Evolutionary conservation across 2,113 vertebrate genomes (phyloP).

Genomic region (Apteryx owenii): DNA sequence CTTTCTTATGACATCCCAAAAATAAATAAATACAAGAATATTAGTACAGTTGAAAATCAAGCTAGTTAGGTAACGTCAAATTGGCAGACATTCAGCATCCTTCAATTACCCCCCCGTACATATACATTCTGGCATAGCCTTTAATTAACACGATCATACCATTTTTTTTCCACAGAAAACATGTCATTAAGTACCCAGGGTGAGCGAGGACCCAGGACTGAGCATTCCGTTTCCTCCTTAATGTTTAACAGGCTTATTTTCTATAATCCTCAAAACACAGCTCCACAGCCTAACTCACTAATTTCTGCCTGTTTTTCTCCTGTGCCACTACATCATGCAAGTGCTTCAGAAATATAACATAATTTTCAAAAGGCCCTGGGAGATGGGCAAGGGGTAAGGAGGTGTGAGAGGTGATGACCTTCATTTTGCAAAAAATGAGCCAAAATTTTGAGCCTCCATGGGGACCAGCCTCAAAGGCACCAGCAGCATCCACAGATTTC

Average conservation of each 20-base stretch:
- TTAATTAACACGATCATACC: constrained; percentile 14
- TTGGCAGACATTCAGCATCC: constrained; percentile 26
- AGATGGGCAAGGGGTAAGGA: background rate
- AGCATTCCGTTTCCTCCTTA: constrained; percentile 25
- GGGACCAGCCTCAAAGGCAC: background rate
- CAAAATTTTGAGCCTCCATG: background rate
- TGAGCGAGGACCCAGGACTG: background rate
- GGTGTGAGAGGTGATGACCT: background rate
- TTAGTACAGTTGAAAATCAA: constrained; percentile 36
- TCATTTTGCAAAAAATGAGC: background rate
- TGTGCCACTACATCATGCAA: background rate
- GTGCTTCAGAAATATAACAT: background rate
- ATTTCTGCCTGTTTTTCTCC: constrained; percentile 39
- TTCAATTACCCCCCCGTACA: constrained; percentile 20
- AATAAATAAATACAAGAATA: constrained; percentile 13
- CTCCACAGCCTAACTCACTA: constrained; percentile 44
- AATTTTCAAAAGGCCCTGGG: background rate
- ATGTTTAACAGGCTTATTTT: constrained; percentile 49
- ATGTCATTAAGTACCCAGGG: constrained; percentile 14
- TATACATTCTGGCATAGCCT: constrained; percentile 35
- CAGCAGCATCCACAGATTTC: background rate
- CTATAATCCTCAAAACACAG: background rate
- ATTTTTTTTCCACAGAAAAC: constrained; percentile 48
- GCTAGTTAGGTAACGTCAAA: constrained; percentile 42
- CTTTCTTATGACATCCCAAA: background rate